Evolutionary conservation across 2,797 vertebrate species (phyloP), one percentile per base, ranked within the genome.

Genomic region (Limosa lapponica): DNA sequence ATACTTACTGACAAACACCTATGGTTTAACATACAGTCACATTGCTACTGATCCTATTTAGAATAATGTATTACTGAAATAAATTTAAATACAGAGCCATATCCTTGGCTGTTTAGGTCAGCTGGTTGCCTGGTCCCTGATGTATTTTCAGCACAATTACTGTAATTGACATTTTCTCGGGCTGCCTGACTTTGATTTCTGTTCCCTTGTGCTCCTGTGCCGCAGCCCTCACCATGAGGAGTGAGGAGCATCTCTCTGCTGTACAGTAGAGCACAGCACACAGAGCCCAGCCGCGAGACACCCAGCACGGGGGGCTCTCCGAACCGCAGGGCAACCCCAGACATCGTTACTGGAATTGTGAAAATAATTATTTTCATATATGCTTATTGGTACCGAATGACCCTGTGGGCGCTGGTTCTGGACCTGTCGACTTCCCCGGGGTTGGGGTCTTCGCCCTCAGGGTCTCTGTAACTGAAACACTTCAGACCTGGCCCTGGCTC

Each of bases 371-470:
- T 70, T 86, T 66, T 61, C 71, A 61, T 8, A 43, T 57, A 43
- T 13, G 11, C 52, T 66, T 79, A 34, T 11, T 43, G 43, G 4
- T 41, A 51, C 37, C 66, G 52, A 61, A n/a, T 30, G 57, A 54
- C 43, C 17, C 37, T 27, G 28, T 4, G 20, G 27, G 14, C 10
- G 16, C 24, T 12, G 6, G 15, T 55, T 46, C 20, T 65, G 24
- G 24, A 48, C 43, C 13, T 5, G 17, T 18, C 5, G 1, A 36
- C 18, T 58, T 69, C 49, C 28, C 15, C 0, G 0, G 1, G 17
- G 32, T 39, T 4, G 3, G 19, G 5, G 15, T 55, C 27, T 90
- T 57, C 39, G 36, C 4, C 24, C 27, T 65, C 57, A 23, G 25
- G 20, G 25, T 59, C 28, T 67, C 39, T 34, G 51, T 44, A 57